phyloP scores from a whole-genome alignment of 2,113 vertebrate genomes.

The Apus apus region DNA sequence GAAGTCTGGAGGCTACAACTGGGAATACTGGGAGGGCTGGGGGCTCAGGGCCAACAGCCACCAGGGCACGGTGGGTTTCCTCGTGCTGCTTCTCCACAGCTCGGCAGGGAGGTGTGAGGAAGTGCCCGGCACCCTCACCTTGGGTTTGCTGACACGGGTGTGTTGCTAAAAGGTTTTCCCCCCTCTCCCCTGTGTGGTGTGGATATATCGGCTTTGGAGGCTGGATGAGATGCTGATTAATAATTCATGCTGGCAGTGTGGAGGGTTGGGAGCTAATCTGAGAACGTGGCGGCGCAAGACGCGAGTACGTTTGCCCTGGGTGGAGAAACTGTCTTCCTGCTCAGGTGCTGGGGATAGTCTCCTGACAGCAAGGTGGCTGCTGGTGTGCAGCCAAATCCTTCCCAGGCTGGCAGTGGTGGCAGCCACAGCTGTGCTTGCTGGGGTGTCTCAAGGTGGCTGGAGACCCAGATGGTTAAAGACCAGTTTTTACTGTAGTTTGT shows the following conservation, averaged over 20 bases:
- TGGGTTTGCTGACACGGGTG: not conserved
- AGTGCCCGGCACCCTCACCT: not conserved
- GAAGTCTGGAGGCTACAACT: too few relatives aligned
- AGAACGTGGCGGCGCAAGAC: not conserved
- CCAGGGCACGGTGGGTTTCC: rapidly evolving
- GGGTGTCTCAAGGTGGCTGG: not conserved
- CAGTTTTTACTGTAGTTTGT: not conserved
- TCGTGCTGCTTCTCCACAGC: not conserved
- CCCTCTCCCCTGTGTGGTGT: not conserved
- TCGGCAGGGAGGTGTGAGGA: not conserved
- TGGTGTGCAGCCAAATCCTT: not conserved
- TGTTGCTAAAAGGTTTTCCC: not conserved
- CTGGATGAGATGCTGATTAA: not conserved
- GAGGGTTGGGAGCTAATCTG: not conserved
- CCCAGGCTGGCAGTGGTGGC: not conserved
- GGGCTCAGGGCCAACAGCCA: not conserved
- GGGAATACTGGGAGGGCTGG: too few relatives aligned
- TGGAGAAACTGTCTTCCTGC: not conserved
- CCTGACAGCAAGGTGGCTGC: not conserved
- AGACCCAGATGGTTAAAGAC: not conserved
- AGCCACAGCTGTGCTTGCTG: not conserved
- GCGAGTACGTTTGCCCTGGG: not conserved
- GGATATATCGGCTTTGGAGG: not conserved
- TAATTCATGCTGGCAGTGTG: constrained; percentile 39
- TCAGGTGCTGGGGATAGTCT: not conserved